Evolutionary conservation across 2,888 invertebrate genomes (phyloP).

Genomic region (Euproctis similis): DNA sequence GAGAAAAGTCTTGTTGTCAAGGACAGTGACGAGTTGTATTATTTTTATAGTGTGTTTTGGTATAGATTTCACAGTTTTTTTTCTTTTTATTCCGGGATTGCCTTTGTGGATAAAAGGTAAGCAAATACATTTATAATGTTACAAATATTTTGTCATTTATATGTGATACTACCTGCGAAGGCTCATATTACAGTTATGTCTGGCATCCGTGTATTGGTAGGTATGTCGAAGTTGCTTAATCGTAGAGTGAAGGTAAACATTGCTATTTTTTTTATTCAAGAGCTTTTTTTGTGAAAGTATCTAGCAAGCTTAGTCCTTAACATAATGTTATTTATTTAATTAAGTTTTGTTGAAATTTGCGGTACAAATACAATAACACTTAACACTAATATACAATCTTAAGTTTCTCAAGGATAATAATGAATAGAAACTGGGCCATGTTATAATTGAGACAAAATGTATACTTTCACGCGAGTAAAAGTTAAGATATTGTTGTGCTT

Average conservation of each 20-base stretch:
- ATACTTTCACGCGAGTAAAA: conserved; percentile 28
- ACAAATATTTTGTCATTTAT: conserved; percentile 9
- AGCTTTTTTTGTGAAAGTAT: too few species aligned
- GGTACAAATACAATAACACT: too few species aligned
- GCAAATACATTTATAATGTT: conserved; percentile 15
- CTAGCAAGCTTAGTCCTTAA: too few species aligned
- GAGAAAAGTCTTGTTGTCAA: conserved; percentile 41
- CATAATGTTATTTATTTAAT: too few species aligned
- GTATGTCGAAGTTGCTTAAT: too few species aligned
- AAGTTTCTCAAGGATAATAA: conserved; percentile 26
- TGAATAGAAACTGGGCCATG: conserved; percentile 21
- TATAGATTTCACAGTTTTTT: conserved; percentile 42
- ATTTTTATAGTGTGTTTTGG: conserved; percentile 33
- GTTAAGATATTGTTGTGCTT: conserved; percentile 26
- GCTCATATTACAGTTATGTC: conserved; percentile 23
- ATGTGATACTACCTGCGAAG: conserved; percentile 9
- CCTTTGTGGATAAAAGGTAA: conserved; percentile 35
- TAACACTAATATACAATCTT: too few species aligned
- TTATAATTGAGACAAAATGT: conserved; percentile 23
- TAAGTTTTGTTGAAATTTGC: too few species aligned
- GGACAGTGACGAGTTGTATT: conserved; percentile 57
- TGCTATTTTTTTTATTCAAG: too few species aligned
- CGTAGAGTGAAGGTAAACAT: too few species aligned
- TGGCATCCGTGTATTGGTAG: too few species aligned
- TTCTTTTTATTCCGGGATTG: conserved; percentile 65